These are phyloP conservation scores for Rhinoderma darwinii DNA, from an alignment of 2,113 vertebrate genomes.

Conservation along the genomic window DNA sequence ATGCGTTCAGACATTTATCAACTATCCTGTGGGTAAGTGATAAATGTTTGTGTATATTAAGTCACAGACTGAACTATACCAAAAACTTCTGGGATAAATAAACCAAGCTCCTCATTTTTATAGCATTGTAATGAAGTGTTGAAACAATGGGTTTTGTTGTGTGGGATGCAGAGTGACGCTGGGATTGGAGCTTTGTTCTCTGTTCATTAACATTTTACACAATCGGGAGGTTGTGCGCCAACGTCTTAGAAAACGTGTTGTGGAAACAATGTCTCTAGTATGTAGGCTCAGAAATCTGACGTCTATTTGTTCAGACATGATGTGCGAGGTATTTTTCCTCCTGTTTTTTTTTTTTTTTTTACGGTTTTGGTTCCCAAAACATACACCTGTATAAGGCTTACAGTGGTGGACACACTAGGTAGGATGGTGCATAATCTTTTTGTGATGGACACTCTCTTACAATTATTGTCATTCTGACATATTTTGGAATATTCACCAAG, in stretches of 20 bases:
- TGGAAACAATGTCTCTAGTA: slow-evolving; percentile 7
- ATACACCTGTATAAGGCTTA: neutral
- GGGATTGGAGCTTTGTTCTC: neutral
- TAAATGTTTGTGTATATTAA: no score
- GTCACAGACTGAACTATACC: no score
- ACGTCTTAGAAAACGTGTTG: neutral
- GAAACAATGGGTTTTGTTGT: slow-evolving; percentile 69
- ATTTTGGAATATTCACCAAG: no score
- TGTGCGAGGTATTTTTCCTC: neutral
- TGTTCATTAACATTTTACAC: slow-evolving; percentile 6
- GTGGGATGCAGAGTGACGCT: neutral
- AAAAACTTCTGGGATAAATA: slow-evolving; percentile 16
- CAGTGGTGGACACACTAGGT: neutral
- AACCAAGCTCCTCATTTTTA: slow-evolving; percentile 8
- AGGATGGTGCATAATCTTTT: neutral
- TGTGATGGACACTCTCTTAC: neutral
- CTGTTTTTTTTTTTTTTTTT: neutral
- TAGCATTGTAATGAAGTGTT: slow-evolving; percentile 61
- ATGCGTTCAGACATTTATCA: no score
- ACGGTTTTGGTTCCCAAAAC: neutral
- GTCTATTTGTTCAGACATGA: neutral
- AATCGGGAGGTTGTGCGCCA: neutral
- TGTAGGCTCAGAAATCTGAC: neutral
- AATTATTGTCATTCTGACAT: no score
- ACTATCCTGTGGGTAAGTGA: no score